These are phyloP conservation scores for Apodemia mormo DNA, from an alignment of 2,888 invertebrate genomes.

Conservation along the genomic window DNA sequence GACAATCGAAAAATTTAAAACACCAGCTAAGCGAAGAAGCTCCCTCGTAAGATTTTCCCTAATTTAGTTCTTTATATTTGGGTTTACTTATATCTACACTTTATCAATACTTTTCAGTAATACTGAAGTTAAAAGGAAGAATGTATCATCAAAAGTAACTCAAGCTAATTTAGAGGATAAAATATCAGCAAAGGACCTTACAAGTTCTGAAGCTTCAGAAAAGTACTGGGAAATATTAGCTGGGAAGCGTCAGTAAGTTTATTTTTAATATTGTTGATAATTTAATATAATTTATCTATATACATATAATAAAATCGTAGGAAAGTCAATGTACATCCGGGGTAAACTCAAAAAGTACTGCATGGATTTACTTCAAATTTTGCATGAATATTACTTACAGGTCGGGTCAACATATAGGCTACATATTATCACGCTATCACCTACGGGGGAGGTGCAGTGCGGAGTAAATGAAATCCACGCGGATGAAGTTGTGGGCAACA, in stretches of 20 bases:
- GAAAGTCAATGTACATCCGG: no score
- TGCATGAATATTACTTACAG: no score
- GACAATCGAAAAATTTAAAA: conserved; percentile 77
- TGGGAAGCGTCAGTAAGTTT: conserved; percentile 84
- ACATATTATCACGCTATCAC: no score
- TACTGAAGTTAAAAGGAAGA: conserved; percentile 73
- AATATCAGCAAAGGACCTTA: conserved; percentile 86
- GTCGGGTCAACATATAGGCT: no score
- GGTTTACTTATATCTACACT: neutral
- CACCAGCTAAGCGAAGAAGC: conserved; percentile 75
- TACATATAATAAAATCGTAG: no score
- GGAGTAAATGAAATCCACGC: no score
- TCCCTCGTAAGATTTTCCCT: conserved; percentile 62
- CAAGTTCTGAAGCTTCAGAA: conserved; percentile 86
- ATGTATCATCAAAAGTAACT: conserved; percentile 80
- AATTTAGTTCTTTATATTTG: neutral
- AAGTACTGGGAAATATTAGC: conserved; percentile 90
- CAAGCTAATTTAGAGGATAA: conserved; percentile 81
- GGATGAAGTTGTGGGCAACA: no score
- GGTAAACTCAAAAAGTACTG: no score
- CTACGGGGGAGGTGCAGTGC: no score
- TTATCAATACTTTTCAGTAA: conserved; percentile 48
- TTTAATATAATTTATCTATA: neutral
- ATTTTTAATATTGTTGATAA: conserved; percentile 17
- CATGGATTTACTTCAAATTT: no score